Evolutionary conservation across 2,888 invertebrate genomes (phyloP), one percentile per base, ranked within the genome.

Genomic region (Orgyia antiqua): DNA sequence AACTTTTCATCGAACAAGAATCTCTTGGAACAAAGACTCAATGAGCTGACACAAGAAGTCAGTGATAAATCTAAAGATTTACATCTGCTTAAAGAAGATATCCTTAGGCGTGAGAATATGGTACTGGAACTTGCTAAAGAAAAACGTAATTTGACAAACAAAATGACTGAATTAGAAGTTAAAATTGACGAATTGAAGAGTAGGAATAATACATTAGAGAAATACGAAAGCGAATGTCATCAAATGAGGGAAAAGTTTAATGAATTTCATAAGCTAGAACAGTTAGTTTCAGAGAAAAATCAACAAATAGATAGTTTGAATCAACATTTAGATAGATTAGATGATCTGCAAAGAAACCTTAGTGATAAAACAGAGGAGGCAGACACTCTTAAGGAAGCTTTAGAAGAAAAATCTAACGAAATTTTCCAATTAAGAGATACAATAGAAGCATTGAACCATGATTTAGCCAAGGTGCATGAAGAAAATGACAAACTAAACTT

Each of bases 101-200:
- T 88, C 26, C 57, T 86, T 1, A 76, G 88, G 36, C 79, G 88
- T 40, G 89, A 89, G 48, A 87, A 89, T 31, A 88, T 89, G 88
- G 87, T 88, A 39, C 49, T 88, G 28, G 86, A 87, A 60, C 61
- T 90, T 17, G 86, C 88, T 3, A 88, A 88, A 63, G 89, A 89
- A 40, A 89, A 89, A 56, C 80, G 87, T 9, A 87, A 83, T 38
- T 52, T 89, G 33, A 87, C 88, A 1, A 76, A 74, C 34, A 74
- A 68, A 56, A 54, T 75, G 45, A 61, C 76, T n/a, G 88, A 88
- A 52, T 42, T 89, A 18, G 87, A 88, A 51, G 73, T 87, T 9
- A 88, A 84, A 55, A 72, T 83, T 21, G 76, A 86, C 26, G 88
- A 88, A 37, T 49, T 87, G 26, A 76, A 83, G 33, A 82, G 75